phyloP scores from a whole-genome alignment of 1,140 invertebrate genomes.

The fruit fly (Drosophila melanogaster) region DNA sequence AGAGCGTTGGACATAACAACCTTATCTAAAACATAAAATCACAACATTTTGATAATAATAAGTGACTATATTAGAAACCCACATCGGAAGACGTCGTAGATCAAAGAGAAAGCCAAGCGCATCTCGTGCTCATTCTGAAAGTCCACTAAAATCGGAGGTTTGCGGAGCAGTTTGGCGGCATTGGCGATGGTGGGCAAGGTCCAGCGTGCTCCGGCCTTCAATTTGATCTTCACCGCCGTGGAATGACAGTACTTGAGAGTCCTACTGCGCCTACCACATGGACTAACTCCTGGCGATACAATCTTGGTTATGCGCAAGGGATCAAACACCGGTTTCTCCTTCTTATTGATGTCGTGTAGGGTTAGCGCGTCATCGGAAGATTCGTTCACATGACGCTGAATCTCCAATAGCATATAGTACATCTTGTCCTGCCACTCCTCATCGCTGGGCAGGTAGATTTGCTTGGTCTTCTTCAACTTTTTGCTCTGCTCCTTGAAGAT shows the following conservation, averaged over 20 bases:
- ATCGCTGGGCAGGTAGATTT: conserved; percentile 88
- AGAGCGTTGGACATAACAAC: conserved; percentile 88
- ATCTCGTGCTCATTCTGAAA: conserved; percentile 91
- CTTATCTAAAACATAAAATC: conserved; percentile 86
- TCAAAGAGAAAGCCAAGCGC: conserved; percentile 90
- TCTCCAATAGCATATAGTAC: conserved; percentile 90
- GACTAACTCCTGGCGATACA: conserved; percentile 58
- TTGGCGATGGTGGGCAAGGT: conserved; percentile 86
- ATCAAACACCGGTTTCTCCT: conserved; percentile 73
- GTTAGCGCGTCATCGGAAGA: conserved; percentile 58
- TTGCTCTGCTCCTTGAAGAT: conserved; percentile 77
- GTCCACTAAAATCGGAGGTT: conserved; percentile 85
- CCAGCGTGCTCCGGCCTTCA: conserved; percentile 81
- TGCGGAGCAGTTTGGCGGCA: conserved; percentile 86
- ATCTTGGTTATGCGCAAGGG: conserved; percentile 60
- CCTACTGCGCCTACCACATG: conserved; percentile 46
- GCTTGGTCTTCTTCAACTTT: conserved; percentile 63
- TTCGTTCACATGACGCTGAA: conserved; percentile 86
- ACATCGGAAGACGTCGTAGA: conserved; percentile 92
- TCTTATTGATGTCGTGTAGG: conserved; percentile 68
- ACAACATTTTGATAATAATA: conserved; percentile 52
- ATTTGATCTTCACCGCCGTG: conserved; percentile 54
- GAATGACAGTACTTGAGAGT: conserved; percentile 55
- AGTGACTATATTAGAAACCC: conserved; percentile 86
- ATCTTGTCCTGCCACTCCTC: conserved; percentile 89